A percentile compares a stretch with the other conserved stretches of the same genome.
Conservation (phyloP, 2,888 invertebrate genomes). For the Lepidochitona cinerea region DNA sequence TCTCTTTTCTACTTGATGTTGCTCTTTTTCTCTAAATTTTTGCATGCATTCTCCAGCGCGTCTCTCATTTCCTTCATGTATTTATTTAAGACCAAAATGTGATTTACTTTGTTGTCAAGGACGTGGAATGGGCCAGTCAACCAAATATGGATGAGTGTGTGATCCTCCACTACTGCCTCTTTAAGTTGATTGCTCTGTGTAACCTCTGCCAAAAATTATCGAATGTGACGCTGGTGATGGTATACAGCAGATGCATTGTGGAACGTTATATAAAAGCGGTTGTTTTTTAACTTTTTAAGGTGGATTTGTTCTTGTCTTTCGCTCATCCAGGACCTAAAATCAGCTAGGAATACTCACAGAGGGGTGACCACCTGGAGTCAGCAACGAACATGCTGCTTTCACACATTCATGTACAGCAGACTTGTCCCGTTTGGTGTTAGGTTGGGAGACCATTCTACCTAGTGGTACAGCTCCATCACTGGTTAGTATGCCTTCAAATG, state of each 20-base stretch:
- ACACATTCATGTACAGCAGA: not conserved
- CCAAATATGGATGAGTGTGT: too few species aligned
- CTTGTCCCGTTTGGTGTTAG: not conserved
- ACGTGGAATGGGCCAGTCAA: not conserved
- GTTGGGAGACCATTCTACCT: not conserved
- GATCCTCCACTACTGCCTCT: not conserved
- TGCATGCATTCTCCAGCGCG: not conserved
- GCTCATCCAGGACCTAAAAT: not conserved
- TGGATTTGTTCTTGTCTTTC: not conserved
- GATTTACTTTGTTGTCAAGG: not conserved
- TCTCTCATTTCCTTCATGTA: not conserved
- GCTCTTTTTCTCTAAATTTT: not conserved
- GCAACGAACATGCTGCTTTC: not conserved
- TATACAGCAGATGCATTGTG: not conserved
- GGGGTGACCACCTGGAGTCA: not conserved
- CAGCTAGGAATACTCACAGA: not conserved
- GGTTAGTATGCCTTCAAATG: not conserved
- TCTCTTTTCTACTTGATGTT: not conserved
- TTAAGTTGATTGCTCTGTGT: not conserved
- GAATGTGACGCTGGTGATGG: not conserved
- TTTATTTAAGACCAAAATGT: not conserved
- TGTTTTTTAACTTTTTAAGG: not conserved
- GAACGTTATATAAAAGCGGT: not conserved
- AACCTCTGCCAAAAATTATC: not conserved
- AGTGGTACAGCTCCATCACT: not conserved